Percentiles rank a stretch among this genome's conserved stretches.
Evolutionary conservation across 2,797 vertebrate genomes (phyloP).

Genomic region (Neopelma chrysocephalum): DNA sequence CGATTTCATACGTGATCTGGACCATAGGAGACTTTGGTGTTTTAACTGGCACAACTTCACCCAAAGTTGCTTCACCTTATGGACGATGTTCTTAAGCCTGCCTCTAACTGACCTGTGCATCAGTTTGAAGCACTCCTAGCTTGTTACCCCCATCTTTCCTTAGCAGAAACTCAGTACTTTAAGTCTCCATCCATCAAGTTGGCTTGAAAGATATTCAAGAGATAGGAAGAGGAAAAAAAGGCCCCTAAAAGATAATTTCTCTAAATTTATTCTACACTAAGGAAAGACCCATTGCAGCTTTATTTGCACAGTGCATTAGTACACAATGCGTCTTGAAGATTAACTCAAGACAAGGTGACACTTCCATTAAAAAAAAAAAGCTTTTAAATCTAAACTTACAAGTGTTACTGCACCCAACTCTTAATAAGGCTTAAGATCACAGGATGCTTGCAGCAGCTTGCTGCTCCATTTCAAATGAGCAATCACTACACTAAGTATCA

Average conservation of each 20-base stretch:
- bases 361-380: background rate
- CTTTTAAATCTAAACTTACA: background rate
- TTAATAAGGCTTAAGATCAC: background rate
- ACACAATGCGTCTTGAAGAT: background rate
- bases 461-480: background rate
- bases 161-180: background rate
- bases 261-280: background rate
- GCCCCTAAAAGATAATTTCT: background rate
- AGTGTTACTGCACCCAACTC: background rate
- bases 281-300: background rate
- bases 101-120: background rate
- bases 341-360: background rate
- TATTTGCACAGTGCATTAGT: background rate
- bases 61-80: background rate
- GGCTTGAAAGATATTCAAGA: background rate
- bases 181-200: background rate
- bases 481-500: background rate
- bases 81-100: background rate
- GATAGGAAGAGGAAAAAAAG: background rate
- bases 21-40: background rate
- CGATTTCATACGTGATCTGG: accelerated
- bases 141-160: background rate
- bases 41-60: background rate
- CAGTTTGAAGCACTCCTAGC: background rate
- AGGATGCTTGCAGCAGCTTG: background rate